phyloP scores from a whole-genome alignment of 2,888 invertebrate genomes.

The Torymus texanus region DNA sequence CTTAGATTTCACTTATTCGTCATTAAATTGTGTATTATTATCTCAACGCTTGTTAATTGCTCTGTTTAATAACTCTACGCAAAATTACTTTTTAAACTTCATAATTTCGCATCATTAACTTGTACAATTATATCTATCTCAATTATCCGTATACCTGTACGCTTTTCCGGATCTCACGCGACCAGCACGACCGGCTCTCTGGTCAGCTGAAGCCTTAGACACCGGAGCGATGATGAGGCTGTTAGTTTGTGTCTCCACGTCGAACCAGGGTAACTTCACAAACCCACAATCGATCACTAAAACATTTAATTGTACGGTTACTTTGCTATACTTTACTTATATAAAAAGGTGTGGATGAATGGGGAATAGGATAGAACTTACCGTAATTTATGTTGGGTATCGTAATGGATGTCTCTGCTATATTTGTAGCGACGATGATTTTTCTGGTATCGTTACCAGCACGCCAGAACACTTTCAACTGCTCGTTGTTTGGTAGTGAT shows the following conservation, averaged over 20 bases:
- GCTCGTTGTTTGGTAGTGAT: constrained; percentile 86
- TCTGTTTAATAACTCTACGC: too few relatives aligned
- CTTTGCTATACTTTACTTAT: not conserved
- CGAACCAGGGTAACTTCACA: constrained; percentile 94
- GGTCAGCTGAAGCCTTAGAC: constrained; percentile 91
- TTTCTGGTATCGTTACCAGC: constrained; percentile 86
- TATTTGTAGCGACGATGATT: constrained; percentile 94
- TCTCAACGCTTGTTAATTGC: too few relatives aligned
- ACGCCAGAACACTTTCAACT: constrained; percentile 87
- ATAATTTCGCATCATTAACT: too few relatives aligned
- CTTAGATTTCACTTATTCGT: too few relatives aligned
- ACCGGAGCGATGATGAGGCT: constrained; percentile 88
- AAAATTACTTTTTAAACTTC: too few relatives aligned
- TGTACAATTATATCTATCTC: too few relatives aligned
- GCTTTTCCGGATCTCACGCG: constrained; percentile 89
- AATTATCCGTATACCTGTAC: constrained; percentile 78
- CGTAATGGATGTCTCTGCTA: constrained; percentile 97
- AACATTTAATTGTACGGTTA: constrained; percentile 59
- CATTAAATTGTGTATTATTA: too few relatives aligned
- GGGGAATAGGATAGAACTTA: constrained; percentile 69
- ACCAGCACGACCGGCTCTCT: constrained; percentile 95
- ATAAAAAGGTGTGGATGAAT: not conserved
- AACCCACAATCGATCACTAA: constrained; percentile 96
- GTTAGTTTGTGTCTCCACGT: constrained; percentile 88
- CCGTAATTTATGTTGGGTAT: constrained; percentile 94